Conservation (phyloP, 2,888 invertebrate genomes). For the Cheilosia scutellata region DNA sequence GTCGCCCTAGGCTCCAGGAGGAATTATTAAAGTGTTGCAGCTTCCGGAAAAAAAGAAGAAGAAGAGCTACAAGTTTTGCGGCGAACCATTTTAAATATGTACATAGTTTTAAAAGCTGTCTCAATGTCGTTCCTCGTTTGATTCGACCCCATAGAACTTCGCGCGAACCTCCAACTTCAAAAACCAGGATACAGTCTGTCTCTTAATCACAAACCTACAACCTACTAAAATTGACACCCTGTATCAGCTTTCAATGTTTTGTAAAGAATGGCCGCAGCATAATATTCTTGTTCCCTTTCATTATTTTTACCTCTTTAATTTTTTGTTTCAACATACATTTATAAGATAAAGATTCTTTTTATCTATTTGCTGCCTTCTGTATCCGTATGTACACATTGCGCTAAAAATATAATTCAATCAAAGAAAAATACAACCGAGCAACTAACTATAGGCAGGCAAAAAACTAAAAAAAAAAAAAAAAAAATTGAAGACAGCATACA, state of each 20-base stretch:
- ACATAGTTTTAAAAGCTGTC: no score
- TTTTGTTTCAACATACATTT: slow-evolving; percentile 39
- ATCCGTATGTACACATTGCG: slow-evolving; percentile 39
- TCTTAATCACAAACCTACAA: background rate
- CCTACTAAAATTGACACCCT: background rate
- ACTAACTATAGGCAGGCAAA: slow-evolving; percentile 42
- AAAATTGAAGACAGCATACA: slow-evolving; percentile 26
- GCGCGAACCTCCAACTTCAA: background rate
- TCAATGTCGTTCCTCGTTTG: no score
- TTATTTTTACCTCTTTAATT: slow-evolving; percentile 23
- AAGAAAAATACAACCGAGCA: slow-evolving; percentile 56
- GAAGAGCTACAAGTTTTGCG: no score
- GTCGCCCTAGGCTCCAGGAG: no score
- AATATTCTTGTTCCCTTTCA: slow-evolving; percentile 20
- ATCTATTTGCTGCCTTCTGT: slow-evolving; percentile 25
- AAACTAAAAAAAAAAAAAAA: background rate
- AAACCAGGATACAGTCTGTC: background rate
- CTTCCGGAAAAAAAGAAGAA: no score
- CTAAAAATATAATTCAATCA: slow-evolving; percentile 75
- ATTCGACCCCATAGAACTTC: no score
- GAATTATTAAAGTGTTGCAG: no score
- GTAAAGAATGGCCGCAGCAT: background rate
- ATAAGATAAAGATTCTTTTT: slow-evolving; percentile 20
- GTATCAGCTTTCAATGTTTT: background rate
- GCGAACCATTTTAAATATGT: no score